phyloP scores from a whole-genome alignment of 2,888 invertebrate species.

The Frankliniella intonsa region DNA sequence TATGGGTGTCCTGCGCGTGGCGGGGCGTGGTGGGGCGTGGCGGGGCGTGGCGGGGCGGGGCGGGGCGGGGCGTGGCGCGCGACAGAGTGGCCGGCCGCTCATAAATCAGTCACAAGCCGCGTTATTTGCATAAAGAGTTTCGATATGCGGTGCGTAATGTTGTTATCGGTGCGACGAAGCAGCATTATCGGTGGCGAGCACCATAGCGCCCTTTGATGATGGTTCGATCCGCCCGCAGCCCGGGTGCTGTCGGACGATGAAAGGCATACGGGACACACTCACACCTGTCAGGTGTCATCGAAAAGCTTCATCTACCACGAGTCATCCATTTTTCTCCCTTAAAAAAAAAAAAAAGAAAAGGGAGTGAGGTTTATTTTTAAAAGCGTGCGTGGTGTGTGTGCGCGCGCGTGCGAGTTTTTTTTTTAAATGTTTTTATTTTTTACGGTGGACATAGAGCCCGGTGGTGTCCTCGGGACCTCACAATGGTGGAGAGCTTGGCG shows the following conservation, averaged over 20 bases:
- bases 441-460: too few relatives aligned
- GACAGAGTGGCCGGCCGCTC: conserved; percentile 14
- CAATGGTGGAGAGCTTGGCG: not conserved
- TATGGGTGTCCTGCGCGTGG: not conserved
- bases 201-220: not conserved
- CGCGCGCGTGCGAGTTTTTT: not conserved
- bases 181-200: too few relatives aligned
- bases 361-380: too few relatives aligned
- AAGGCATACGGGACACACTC: too few relatives aligned
- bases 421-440: not conserved
- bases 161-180: not conserved
- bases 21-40: not conserved
- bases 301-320: too few relatives aligned
- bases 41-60: not conserved
- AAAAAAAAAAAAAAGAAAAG: too few relatives aligned
- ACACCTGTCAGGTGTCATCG: too few relatives aligned
- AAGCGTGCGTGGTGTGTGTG: not conserved
- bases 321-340: too few relatives aligned
- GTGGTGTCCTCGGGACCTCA: too few relatives aligned
- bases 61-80: not conserved
- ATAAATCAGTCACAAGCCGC: not conserved
- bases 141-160: not conserved
- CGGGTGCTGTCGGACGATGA: too few relatives aligned
- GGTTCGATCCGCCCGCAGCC: too few relatives aligned
- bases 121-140: conserved; percentile 14